phyloP scores from a whole-genome alignment of 2,113 vertebrate species.

The Xenopus laevis region DNA sequence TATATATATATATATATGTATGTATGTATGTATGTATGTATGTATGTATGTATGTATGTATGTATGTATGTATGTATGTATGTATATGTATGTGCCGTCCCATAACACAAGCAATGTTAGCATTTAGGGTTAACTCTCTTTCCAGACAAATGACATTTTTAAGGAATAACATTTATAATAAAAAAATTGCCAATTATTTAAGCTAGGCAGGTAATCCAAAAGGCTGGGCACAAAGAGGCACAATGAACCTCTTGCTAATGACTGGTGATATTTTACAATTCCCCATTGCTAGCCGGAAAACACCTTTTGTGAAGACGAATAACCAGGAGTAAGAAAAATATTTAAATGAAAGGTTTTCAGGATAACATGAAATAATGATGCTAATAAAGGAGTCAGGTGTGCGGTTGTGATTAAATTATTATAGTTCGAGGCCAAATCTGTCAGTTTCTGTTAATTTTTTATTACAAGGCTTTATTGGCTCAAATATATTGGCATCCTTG shows the following conservation, averaged over 20 bases:
- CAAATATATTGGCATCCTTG: background rate
- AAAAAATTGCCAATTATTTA: too few relatives aligned
- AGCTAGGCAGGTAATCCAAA: too few relatives aligned
- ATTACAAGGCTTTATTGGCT: background rate
- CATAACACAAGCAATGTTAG: too few relatives aligned
- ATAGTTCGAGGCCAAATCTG: constrained; percentile 2
- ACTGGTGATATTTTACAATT: background rate
- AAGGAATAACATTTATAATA: too few relatives aligned
- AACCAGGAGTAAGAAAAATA: background rate
- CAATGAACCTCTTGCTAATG: background rate
- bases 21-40: too few relatives aligned
- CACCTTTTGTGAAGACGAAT: background rate
- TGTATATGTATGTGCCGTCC: too few relatives aligned
- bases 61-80: too few relatives aligned
- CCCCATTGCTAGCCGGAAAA: background rate
- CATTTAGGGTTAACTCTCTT: too few relatives aligned
- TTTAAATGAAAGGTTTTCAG: background rate
- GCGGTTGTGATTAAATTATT: background rate
- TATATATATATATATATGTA: too few relatives aligned
- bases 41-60: too few relatives aligned
- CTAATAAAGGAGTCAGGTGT: background rate
- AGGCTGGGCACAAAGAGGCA: background rate
- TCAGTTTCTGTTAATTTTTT: background rate
- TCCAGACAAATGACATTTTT: too few relatives aligned
- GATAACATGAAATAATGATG: background rate